These are phyloP conservation scores for Gisinianus flammeolus DNA, from an alignment of 2,888 invertebrate species.

Conservation along the genomic window DNA sequence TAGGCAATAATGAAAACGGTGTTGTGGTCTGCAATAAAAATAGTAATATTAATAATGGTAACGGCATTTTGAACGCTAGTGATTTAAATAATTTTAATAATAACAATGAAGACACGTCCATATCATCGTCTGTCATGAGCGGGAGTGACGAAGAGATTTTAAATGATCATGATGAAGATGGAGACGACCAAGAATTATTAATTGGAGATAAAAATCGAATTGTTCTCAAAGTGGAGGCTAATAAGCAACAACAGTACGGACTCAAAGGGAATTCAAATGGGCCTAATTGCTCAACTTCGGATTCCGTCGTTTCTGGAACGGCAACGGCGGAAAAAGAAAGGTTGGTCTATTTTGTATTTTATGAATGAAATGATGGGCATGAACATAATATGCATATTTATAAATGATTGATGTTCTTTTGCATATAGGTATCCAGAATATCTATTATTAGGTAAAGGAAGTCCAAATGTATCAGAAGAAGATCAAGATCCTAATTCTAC, in stretches of 20 bases:
- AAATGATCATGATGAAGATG: conserved; percentile 38
- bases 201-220: conserved; percentile 48
- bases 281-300: conserved; percentile 40
- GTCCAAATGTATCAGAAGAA: conserved; percentile 46
- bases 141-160: conserved; percentile 56
- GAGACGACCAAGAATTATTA: conserved; percentile 36
- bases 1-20: conserved; percentile 43
- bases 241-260: conserved; percentile 19
- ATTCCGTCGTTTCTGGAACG: not conserved
- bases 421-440: conserved; percentile 35
- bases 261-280: conserved; percentile 35
- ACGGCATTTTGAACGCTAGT: conserved; percentile 17
- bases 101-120: conserved; percentile 57
- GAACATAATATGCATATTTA: not conserved
- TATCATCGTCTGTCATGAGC: conserved; percentile 58
- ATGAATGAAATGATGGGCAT: not conserved
- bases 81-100: conserved; percentile 47
- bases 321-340: too few relatives aligned
- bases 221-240: conserved; percentile 55
- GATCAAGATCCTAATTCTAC: conserved; percentile 45
- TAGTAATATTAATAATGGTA: conserved; percentile 26
- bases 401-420: too few relatives aligned
- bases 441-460: conserved; percentile 35
- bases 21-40: conserved; percentile 17
- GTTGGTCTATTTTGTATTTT: not conserved